Evolutionary conservation across 2,888 invertebrate species (phyloP).

Genomic region (Orthosia cruda): DNA sequence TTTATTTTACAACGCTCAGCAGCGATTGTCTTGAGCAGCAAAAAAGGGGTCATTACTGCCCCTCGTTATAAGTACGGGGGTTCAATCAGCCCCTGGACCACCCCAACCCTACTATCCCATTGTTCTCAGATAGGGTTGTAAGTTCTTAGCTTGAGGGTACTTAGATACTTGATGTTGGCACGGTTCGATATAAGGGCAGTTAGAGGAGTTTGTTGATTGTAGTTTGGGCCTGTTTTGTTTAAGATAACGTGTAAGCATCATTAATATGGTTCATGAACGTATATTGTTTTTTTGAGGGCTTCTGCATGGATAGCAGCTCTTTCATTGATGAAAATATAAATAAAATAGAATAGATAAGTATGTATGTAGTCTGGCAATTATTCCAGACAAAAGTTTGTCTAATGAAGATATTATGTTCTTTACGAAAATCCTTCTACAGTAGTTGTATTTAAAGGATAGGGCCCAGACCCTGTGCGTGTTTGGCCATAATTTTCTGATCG

Average conservation of each 20-base stretch:
- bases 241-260: slow-evolving; percentile 18
- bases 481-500: background rate
- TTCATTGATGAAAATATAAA: background rate
- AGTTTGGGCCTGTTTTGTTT: slow-evolving; percentile 22
- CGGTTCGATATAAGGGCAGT: slow-evolving; percentile 33
- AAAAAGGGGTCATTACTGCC: slow-evolving; percentile 67
- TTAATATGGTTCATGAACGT: background rate
- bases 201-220: slow-evolving; percentile 19
- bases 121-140: slow-evolving; percentile 62
- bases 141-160: slow-evolving; percentile 52
- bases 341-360: no score
- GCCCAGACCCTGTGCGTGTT: no score
- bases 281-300: background rate
- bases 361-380: background rate
- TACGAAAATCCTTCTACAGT: no score
- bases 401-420: background rate
- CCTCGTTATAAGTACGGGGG: slow-evolving; percentile 49
- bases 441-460: no score
- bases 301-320: background rate
- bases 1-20: slow-evolving; percentile 31
- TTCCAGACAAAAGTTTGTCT: background rate
- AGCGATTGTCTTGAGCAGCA: slow-evolving; percentile 29
- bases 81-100: slow-evolving; percentile 51
- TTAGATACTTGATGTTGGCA: slow-evolving; percentile 57
- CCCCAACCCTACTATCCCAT: slow-evolving; percentile 41